A percentile compares a stretch with the other conserved stretches of the same genome.
Conservation (phyloP, 2,888 invertebrate species). For the Eretmocerus hayati region DNA sequence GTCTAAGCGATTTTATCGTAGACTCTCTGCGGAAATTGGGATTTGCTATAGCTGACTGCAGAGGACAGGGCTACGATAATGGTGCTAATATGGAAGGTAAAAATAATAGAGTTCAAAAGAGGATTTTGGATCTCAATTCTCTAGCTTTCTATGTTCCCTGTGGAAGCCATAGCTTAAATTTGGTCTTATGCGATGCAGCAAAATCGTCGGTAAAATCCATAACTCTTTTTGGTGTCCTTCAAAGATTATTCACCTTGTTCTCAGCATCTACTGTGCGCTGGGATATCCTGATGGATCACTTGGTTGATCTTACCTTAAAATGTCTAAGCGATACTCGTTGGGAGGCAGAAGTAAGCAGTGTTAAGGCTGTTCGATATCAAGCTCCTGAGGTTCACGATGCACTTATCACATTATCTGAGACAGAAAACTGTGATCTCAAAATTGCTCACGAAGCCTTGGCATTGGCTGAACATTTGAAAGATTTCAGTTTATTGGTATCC, state of each 20-base stretch:
- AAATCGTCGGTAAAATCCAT: constrained; percentile 31
- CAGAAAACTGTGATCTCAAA: constrained; percentile 33
- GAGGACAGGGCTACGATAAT: constrained; percentile 1
- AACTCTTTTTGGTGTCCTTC: constrained; percentile 34
- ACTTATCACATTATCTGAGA: constrained; percentile 22
- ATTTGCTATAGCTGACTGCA: not conserved
- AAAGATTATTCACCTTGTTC: constrained; percentile 27
- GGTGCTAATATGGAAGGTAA: constrained; percentile 1
- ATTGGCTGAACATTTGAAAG: no score
- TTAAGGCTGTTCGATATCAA: constrained; percentile 31
- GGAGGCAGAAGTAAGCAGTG: constrained; percentile 28
- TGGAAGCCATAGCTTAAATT: not conserved
- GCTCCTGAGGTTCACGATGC: constrained; percentile 32
- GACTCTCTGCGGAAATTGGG: not conserved
- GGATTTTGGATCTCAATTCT: not conserved
- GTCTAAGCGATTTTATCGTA: not conserved
- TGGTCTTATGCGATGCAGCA: constrained; percentile 21
- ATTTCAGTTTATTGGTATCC: no score
- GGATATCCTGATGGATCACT: constrained; percentile 30
- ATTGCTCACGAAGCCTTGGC: no score
- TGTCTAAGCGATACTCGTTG: constrained; percentile 31
- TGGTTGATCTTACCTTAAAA: constrained; percentile 25
- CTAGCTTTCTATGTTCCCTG: not conserved
- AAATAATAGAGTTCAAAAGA: not conserved
- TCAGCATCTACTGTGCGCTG: constrained; percentile 29